Percentiles rank a stretch among this genome's conserved stretches.
These are phyloP conservation scores for Heliornis fulica DNA, from an alignment of 2,113 vertebrate species.

Conservation along the genomic window DNA sequence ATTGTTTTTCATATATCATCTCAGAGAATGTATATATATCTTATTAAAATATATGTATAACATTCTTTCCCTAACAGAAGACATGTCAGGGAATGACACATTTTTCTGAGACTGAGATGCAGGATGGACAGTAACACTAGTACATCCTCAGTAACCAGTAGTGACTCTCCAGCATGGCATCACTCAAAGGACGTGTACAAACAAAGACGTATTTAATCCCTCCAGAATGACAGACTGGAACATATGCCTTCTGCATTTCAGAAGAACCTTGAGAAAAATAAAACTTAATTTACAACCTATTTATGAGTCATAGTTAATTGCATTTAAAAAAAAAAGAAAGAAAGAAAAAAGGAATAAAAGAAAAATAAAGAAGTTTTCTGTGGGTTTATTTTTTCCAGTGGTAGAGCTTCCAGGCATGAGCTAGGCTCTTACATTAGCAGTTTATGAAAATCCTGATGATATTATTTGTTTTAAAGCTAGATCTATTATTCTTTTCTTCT, in stretches of 20 bases:
- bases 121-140: not conserved
- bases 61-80: not conserved
- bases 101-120: not conserved
- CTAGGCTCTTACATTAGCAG: not conserved
- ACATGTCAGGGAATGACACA: not conserved
- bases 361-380: not conserved
- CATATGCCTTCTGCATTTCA: not conserved
- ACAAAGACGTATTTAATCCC: not conserved
- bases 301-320: not conserved
- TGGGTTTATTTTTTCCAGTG: not conserved
- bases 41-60: not conserved
- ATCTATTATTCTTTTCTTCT: not conserved
- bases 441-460: not conserved
- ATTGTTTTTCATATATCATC: not conserved
- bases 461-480: not conserved
- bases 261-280: not conserved
- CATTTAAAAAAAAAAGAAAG: not conserved
- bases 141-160: not conserved
- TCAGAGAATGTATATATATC: not conserved
- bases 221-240: not conserved
- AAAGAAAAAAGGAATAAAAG: no score
- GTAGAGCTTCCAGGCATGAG: not conserved
- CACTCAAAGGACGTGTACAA: not conserved
- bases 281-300: not conserved
- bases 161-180: not conserved